Percentiles rank a stretch among this genome's conserved stretches.
phyloP scores from a whole-genome alignment of 2,797 vertebrate genomes.

The Clarias fuscus region DNA sequence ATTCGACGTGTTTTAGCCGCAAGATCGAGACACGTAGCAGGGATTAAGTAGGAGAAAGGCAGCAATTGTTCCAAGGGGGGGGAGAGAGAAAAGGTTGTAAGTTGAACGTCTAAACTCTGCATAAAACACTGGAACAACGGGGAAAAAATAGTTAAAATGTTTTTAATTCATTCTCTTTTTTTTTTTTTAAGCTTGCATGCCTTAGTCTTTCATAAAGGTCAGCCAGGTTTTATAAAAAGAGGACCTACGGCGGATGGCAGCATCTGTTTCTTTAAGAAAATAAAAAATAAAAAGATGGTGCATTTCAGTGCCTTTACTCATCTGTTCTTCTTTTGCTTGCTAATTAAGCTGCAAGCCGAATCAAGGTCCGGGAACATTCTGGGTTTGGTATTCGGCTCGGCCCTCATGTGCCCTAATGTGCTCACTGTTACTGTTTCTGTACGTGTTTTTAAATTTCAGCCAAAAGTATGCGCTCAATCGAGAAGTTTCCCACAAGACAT shows the following conservation, averaged over 20 bases:
- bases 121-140: constrained; percentile 23
- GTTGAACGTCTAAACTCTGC: neutral
- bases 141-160: neutral
- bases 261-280: constrained; percentile 5
- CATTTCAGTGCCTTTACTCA: neutral
- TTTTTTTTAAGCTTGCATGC: constrained; percentile 11
- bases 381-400: neutral
- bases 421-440: constrained; percentile 6
- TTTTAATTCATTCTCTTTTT: neutral
- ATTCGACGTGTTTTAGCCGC: neutral
- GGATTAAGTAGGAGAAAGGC: constrained; percentile 2
- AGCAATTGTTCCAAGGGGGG: neutral
- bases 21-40: neutral
- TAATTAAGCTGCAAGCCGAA: constrained; percentile 13
- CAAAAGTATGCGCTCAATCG: constrained; percentile 18
- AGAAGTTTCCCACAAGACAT: constrained; percentile 13
- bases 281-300: no score
- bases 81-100: neutral
- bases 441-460: constrained; percentile 30
- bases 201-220: neutral
- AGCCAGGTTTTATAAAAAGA: neutral
- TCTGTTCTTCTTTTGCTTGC: neutral
- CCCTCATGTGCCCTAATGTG: neutral
- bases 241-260: neutral
- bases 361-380: neutral